phyloP scores from a whole-genome alignment of 2,797 vertebrate species.

The Crossoptilon crossoptilon region DNA sequence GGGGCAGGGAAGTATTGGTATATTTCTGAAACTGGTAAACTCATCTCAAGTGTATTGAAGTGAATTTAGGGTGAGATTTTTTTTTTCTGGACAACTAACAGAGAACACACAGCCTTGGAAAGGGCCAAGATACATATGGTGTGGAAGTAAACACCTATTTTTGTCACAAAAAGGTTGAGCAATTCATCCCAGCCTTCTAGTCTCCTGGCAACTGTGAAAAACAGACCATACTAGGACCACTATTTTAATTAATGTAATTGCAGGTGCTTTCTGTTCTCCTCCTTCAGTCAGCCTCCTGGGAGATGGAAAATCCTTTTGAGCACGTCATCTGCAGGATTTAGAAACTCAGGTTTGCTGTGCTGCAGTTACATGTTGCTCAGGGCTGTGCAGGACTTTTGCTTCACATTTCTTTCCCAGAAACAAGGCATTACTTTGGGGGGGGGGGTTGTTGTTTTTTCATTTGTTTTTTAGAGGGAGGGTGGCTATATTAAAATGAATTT shows the following conservation, averaged over 20 bases:
- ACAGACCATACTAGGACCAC: constrained; percentile 57
- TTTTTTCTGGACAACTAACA: neutral
- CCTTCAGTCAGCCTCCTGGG: constrained; percentile 42
- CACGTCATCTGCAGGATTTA: neutral
- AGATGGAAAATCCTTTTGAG: constrained; percentile 40
- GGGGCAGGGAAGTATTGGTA: neutral
- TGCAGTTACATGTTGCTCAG: neutral
- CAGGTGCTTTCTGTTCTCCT: constrained; percentile 45
- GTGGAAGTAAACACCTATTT: constrained; percentile 46
- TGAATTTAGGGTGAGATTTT: neutral
- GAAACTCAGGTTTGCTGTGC: neutral
- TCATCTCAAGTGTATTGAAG: neutral
- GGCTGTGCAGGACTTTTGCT: neutral
- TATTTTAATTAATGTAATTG: constrained; percentile 68
- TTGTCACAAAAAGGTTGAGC: constrained; percentile 45
- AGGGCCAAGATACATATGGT: neutral
- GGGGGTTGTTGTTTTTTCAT: neutral
- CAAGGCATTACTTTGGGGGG: neutral
- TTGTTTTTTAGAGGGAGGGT: too few relatives aligned
- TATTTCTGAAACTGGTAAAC: neutral
- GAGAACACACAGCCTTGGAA: neutral
- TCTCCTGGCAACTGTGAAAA: constrained; percentile 66
- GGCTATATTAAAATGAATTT: neutral
- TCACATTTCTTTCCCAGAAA: neutral
- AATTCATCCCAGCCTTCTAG: constrained; percentile 36